Percentiles rank a stretch among this genome's conserved stretches.
Evolutionary conservation across 1,140 invertebrate species (phyloP).

Genomic region (Caerostris extrusa): DNA sequence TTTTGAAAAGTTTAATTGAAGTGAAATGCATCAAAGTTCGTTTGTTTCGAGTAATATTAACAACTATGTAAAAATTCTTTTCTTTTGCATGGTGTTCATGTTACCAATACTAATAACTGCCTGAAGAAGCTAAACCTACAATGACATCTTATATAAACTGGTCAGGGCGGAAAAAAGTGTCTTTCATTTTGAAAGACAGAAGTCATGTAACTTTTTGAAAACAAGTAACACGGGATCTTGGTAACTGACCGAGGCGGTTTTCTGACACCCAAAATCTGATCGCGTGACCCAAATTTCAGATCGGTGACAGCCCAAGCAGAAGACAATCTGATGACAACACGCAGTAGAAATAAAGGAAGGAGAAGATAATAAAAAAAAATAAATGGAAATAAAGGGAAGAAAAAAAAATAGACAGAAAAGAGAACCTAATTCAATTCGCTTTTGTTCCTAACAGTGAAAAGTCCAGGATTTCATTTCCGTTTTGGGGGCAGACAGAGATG

Average conservation of each 20-base stretch:
- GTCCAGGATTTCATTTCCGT: slow-evolving; percentile 45
- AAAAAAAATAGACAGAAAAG: not conserved
- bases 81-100: no score
- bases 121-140: no score
- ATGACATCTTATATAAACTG: no score
- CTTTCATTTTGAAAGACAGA: no score
- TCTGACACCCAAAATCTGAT: not conserved
- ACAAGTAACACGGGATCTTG: not conserved
- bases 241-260: not conserved
- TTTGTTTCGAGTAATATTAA: no score
- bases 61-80: no score
- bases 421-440: slow-evolving; percentile 16
- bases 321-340: slow-evolving; percentile 9
- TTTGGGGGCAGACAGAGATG: not conserved
- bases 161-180: no score
- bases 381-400: not conserved
- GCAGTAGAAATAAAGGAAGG: not conserved
- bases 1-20: no score
- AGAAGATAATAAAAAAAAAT: not conserved
- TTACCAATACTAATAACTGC: no score
- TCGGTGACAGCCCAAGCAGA: not conserved
- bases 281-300: slow-evolving; percentile 35
- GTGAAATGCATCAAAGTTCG: no score
- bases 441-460: slow-evolving; percentile 44
- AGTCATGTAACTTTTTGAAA: no score